Base-by-base conservation (phyloP, 2,888 invertebrate genomes). In the Cerastis leucographa region DNA sequence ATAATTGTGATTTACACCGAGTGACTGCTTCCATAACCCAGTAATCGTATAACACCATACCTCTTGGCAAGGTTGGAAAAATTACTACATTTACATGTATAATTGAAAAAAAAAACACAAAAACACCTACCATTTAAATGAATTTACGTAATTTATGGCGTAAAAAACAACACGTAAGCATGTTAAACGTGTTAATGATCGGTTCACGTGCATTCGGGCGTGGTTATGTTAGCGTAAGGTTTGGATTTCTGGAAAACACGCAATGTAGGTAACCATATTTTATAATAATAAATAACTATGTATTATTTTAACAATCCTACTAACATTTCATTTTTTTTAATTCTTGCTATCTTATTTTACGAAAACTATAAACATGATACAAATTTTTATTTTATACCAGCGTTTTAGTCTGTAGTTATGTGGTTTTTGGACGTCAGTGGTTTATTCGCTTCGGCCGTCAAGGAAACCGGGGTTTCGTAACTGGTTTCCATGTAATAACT, bases 161-260 rank as follows among this genome's bases (percentile, higher is more conserved):
- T 56, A 35, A 2, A 49, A 59, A 75, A 75, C 22, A 42, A 35
- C 22, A 49, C 56, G 7, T 49, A 35, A 62, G 54, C 61, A 25
- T 56, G 40, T 44, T 44, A 40, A 35, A 46, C 69, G 83, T 66
- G 85, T 14, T 85, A 82, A 83, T 85, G 61, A 76, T 56, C 42
- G 19, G 42, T 56, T 85, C 3, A 69, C 82, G 65, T 85, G 77
- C n/a, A 35, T 54, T n/a, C 14, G 61, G 68, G 85, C 61, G 69
- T 62, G 67, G 25, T 65, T 25, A 0, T 14, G 29, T 46, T 35
- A 35, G 35, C 14, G n/a, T n/a, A 49, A 17, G 1, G 19, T 11
- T 69, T 68, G 12, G 14, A 85, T 85, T 51, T 61, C 25, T 29
- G 19, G 6, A 19, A 19, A 65, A 5, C 82, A 82, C 42, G 85